These are phyloP conservation scores for Aphis craccivora DNA, from an alignment of 1,140 invertebrate species.

Conservation along the genomic window DNA sequence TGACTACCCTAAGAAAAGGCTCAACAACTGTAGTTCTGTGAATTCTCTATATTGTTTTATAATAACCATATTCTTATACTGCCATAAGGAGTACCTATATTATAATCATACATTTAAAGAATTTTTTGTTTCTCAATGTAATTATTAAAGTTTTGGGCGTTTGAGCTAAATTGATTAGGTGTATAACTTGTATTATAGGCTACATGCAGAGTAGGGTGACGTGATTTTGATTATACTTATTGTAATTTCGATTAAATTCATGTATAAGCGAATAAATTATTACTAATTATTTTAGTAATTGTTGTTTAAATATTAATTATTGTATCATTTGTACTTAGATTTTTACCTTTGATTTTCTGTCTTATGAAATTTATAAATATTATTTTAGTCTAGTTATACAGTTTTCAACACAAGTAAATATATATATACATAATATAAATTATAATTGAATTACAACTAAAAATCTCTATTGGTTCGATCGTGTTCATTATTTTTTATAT, in stretches of 20 bases:
- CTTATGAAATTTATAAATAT: neutral
- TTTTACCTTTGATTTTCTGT: neutral
- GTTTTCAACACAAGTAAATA: neutral
- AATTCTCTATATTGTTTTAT: too few relatives aligned
- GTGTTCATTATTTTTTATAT: neutral
- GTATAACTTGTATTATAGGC: neutral
- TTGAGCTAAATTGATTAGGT: neutral
- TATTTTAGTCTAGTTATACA: neutral
- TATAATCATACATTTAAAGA: neutral
- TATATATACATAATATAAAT: neutral
- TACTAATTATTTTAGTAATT: too few relatives aligned
- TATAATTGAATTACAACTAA: neutral
- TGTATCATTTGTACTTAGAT: too few relatives aligned
- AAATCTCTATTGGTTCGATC: neutral
- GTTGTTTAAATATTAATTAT: too few relatives aligned
- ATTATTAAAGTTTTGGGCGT: neutral
- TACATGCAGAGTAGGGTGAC: neutral
- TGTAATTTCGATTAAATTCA: too few relatives aligned
- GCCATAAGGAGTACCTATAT: too few relatives aligned
- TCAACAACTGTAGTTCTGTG: too few relatives aligned
- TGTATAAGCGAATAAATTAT: neutral
- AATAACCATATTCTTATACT: too few relatives aligned
- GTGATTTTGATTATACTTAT: neutral
- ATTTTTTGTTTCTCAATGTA: neutral
- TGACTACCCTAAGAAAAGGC: too few relatives aligned